Conservation (phyloP, 2,797 vertebrate genomes). For the Tinamus major region DNA sequence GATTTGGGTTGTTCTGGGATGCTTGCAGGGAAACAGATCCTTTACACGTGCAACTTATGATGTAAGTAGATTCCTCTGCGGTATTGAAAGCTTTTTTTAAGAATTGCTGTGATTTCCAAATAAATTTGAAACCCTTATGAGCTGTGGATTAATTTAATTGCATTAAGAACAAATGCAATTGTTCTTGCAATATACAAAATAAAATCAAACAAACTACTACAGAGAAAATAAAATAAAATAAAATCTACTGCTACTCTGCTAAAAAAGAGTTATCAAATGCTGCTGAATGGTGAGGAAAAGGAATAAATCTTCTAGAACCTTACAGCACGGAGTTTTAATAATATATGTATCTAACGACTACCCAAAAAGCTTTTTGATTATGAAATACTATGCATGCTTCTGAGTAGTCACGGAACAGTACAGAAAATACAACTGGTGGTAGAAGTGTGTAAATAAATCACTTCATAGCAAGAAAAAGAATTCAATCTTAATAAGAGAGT, state of each 20-base stretch:
- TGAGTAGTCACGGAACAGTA: conserved; percentile 25
- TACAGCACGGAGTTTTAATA: neutral
- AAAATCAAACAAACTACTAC: neutral
- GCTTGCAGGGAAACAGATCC: neutral
- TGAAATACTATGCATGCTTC: conserved; percentile 42
- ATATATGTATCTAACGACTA: conserved; percentile 27
- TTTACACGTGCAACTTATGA: neutral
- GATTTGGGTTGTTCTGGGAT: neutral
- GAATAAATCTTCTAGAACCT: neutral
- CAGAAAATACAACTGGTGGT: conserved; percentile 45
- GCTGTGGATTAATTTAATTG: neutral
- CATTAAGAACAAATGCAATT: neutral
- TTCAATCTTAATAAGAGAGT: conserved; percentile 12
- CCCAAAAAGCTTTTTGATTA: conserved; percentile 57
- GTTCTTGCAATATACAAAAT: neutral
- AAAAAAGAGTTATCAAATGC: neutral
- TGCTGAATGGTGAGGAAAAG: neutral
- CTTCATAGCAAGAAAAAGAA: conserved; percentile 46
- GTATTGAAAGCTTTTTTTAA: neutral
- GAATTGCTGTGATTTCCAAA: neutral
- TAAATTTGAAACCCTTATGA: neutral
- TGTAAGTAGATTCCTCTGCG: neutral
- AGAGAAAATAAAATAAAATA: neutral
- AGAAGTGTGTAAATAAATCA: conserved; percentile 36
- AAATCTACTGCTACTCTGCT: neutral